Evolutionary conservation across 2,113 vertebrate species (phyloP), one percentile per base, ranked within the genome.

Genomic region (Accipiter cooperii): DNA sequence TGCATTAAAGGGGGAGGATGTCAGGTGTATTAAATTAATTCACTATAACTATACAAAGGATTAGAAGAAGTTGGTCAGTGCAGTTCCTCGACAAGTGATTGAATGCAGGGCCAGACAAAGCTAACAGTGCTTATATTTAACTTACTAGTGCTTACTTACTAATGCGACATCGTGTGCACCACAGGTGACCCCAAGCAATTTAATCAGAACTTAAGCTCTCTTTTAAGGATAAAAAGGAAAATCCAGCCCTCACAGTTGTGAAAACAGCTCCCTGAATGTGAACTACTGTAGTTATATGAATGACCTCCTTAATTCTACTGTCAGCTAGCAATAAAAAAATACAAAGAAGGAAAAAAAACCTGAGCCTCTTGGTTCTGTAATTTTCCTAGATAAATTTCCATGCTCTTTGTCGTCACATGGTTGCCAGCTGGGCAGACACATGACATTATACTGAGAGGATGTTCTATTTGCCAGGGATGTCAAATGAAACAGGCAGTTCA

Each of bases 81-180:
- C 54, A 80, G 54, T 73, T 96, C 66, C 79, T 85, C 4, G 14
- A 93, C 74, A 91, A 96, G 71, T 97, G 96, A 96, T 92, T 93
- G 93, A 97, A 95, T 90, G 90, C 93, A 96, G 95, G 84, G 82
- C 82, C 90, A 91, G 87, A 76, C 91, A 42, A 90, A 95, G 79
- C 93, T 95, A 96, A 90, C 78, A 90, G 75, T 83, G 93, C 92
- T 96, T 96, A 87, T 93, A 77, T 90, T 95, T 95, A 94, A 95
- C 93, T 83, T 93, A 90, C 90, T 89, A 95, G 89, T 91, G 87
- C 94, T 94, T 84, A 91, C 94, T 92, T 95, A 87, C 84, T 94
- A 91, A 91, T 88, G 87, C 13, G 7, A 83, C 87, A 83, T 70
- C 1, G 5, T 76, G 87, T 93, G 91, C 95, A 96, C 93, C 16